A percentile compares a stretch with the other conserved stretches of the same genome.
phyloP scores from a whole-genome alignment of 2,888 invertebrate genomes.

The Bibio marci region DNA sequence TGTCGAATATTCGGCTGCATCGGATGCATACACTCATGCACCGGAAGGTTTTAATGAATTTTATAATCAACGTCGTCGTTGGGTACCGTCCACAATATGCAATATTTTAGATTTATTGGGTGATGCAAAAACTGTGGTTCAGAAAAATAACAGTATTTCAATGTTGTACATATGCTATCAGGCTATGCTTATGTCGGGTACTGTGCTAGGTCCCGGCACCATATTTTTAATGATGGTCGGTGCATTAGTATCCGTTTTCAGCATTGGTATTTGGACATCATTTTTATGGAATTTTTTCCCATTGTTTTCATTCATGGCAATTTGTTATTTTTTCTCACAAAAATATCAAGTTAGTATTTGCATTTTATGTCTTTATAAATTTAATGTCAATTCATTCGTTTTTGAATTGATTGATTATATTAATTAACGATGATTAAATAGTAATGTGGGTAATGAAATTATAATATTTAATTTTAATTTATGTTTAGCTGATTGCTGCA shows the following conservation, averaged over 20 bases:
- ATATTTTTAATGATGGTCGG: slow-evolving; percentile 67
- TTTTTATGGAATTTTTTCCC: slow-evolving; percentile 52
- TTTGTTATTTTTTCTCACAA: slow-evolving; percentile 44
- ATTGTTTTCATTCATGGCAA: slow-evolving; percentile 42
- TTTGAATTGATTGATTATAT: too few species aligned
- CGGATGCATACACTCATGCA: slow-evolving; percentile 87
- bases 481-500: slow-evolving; percentile 46
- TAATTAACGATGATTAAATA: too few species aligned
- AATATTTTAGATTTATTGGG: slow-evolving; percentile 79
- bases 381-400: too few species aligned
- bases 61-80: slow-evolving; percentile 83
- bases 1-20: slow-evolving; percentile 88
- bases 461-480: slow-evolving; percentile 10
- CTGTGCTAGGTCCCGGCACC: slow-evolving; percentile 54
- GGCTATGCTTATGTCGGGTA: slow-evolving; percentile 50
- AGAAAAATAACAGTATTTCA: slow-evolving; percentile 79
- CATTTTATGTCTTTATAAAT: not conserved
- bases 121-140: slow-evolving; percentile 60
- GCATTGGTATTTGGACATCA: slow-evolving; percentile 47
- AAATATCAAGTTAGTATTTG: slow-evolving; percentile 38
- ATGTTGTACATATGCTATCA: slow-evolving; percentile 60
- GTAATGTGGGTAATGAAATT: too few species aligned
- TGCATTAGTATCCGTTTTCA: slow-evolving; percentile 56
- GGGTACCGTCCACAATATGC: slow-evolving; percentile 93
- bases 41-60: slow-evolving; percentile 87